A percentile compares a stretch with the other conserved stretches of the same genome.
Evolutionary conservation across 2,113 vertebrate species (phyloP).

Genomic region (Sinocyclocheilus anshuiensis): DNA sequence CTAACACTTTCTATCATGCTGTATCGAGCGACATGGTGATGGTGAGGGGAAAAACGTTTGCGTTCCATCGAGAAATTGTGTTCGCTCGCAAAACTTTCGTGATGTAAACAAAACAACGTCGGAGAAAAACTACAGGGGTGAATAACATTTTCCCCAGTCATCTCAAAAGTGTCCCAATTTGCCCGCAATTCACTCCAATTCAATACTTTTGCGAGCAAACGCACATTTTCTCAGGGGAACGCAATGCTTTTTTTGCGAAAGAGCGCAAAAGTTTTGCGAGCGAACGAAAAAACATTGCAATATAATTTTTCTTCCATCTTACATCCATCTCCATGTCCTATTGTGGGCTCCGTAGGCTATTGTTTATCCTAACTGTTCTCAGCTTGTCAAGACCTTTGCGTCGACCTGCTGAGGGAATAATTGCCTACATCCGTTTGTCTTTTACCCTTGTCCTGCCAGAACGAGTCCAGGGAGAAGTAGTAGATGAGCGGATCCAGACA

Average conservation of each 20-base stretch:
- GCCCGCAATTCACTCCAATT: too few relatives aligned
- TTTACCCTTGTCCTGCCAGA: constrained; percentile 32
- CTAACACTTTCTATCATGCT: too few relatives aligned
- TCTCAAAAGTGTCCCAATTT: too few relatives aligned
- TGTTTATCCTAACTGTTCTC: background rate
- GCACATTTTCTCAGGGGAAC: background rate
- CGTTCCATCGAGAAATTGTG: too few relatives aligned
- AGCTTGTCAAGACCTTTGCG: background rate
- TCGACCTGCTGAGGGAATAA: constrained; percentile 20
- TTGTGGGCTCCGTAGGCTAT: background rate
- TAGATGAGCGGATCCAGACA: constrained; percentile 62
- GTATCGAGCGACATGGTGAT: too few relatives aligned
- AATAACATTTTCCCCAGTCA: too few relatives aligned
- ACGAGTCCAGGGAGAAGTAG: constrained; percentile 45
- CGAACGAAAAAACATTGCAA: background rate
- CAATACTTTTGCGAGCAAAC: background rate
- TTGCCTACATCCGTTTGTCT: background rate
- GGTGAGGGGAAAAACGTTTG: too few relatives aligned
- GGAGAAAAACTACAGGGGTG: too few relatives aligned
- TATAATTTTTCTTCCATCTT: background rate
- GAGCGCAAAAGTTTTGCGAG: background rate
- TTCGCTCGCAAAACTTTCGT: background rate
- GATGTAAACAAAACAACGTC: background rate
- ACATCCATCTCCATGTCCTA: background rate
- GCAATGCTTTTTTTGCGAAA: background rate